These are phyloP conservation scores for Drosophila bocki DNA, from an alignment of 1,140 invertebrate species.

Conservation along the genomic window DNA sequence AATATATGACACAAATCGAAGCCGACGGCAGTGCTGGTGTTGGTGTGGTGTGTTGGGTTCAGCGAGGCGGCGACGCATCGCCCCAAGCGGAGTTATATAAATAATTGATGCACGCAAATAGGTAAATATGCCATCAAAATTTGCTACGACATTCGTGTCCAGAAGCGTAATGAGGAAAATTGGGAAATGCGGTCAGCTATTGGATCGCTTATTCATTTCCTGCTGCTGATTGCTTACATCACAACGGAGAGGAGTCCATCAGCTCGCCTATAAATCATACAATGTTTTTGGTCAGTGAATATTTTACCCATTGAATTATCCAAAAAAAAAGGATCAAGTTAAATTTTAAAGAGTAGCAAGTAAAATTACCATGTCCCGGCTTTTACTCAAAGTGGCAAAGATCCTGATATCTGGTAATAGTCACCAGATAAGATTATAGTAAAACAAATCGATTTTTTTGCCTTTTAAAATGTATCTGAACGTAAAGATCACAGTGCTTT, in stretches of 20 bases:
- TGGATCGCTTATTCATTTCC: constrained; percentile 37
- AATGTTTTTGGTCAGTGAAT: neutral
- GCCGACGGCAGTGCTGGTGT: constrained; percentile 12
- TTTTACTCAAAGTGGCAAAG: no score
- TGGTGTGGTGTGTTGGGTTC: neutral
- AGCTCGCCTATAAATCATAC: neutral
- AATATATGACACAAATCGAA: constrained; percentile 81
- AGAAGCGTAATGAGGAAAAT: constrained; percentile 32
- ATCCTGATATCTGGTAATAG: no score
- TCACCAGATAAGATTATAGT: no score
- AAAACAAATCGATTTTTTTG: no score
- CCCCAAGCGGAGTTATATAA: constrained; percentile 35
- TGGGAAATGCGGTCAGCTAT: constrained; percentile 42
- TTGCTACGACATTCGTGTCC: constrained; percentile 31
- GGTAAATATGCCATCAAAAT: constrained; percentile 71
- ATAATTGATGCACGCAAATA: constrained; percentile 81
- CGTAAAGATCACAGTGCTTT: no score
- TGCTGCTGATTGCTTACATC: neutral
- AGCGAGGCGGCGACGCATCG: neutral
- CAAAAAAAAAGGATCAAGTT: neutral
- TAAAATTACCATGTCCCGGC: no score
- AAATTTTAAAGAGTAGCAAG: neutral
- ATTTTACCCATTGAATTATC: neutral
- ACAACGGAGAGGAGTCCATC: constrained; percentile 5
- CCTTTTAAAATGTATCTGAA: no score